Evolutionary conservation across 2,888 invertebrate genomes (phyloP), one percentile per base, ranked within the genome.

Genomic region (Eristalinus aeneus): DNA sequence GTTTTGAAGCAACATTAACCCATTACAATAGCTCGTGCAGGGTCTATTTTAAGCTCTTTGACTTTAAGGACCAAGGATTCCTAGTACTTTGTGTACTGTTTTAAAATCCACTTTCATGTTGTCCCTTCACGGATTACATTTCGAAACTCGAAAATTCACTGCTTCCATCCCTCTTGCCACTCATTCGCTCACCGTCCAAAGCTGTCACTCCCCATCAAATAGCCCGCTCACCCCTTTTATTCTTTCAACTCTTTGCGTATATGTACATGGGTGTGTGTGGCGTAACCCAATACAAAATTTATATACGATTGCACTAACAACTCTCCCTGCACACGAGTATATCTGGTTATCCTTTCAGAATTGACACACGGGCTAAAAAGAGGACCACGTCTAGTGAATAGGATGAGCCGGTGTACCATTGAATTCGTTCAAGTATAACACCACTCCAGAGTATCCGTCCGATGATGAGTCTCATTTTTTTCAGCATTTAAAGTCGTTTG

Each of bases 1-100:
- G 58, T 78, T 86, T 86, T 86, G 69, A 77, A 82, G 86, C 82
- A 82, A 86, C 86, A 86, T 86, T 86, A 86, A 86, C 86, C 86
- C 86, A 86, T 86, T 86, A 78, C 58, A 22, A 68, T 58, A 46
- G 69, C 73, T 54, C 39, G 60, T 73, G 54, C 23, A 61, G 46
- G 68, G 80, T 86, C 86, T 77, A 82, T 86, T 82, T 86, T 86
- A 86, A 81, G 82, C 81, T 82, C 64, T 65, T 78, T 86, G 86
- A 78, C 86, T 86, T 82, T 74, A 81, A 77, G 68, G 23, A 85
- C 80, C 36, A 58, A 69, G 68, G 61, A 34, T 64, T 58, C 39
- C 8, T 36, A 20, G 31, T 63, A 67, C 63, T 80, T 53, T 75
- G 61, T 79, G 79, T 80, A 75, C 74, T 64, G 63, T 86, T 69